Evolutionary conservation across 2,888 invertebrate genomes (phyloP), one percentile per base, ranked within the genome.

Genomic region (Spisula subtruncata): DNA sequence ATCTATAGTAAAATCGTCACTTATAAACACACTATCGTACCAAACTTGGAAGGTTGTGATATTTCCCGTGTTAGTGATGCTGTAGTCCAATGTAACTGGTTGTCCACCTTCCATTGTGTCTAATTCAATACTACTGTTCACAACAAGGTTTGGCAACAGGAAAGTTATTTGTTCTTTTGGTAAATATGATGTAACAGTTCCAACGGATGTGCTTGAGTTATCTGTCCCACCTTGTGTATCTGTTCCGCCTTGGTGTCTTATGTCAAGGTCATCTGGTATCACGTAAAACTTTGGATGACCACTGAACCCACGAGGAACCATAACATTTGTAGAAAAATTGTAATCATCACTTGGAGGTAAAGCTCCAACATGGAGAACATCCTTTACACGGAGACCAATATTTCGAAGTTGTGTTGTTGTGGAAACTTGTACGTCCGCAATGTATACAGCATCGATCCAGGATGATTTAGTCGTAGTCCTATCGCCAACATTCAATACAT

Each of bases 361-460:
- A 25, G n/a, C 66, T 29, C 91, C 90, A 1, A 87, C 18, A 51
- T 87, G 87, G 29, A 87, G 18, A 8, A 54, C 32, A 29, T 87
- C 82, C 35, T 81, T 46, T 0, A 87, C 48, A 35, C 29, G 66
- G 6, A n/a, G 46, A 6, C 83, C 87, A n/a, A 32, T 16, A 18
- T 56, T 51, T 75, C 29, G 51, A 18, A 87, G 20, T 12, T 87
- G 75, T 1, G n/a, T 8, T 14, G 51, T 18, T n/a, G 46, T 81
- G 18, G 35, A 54, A 29, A 51, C 48, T n/a, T 87, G 41, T 6
- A 14, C 20, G 14, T 83, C 46, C 12, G 51, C 71, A 35, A 86
- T 81, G 56, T 86, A 87, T n/a, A 91, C 46, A 20, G 71, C 75
- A 85, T 91, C 91, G 14, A 51, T 80, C 91, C 91, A 91, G 0